Conservation (phyloP, 2,888 invertebrate genomes). For the Pristionchus japonicus region DNA sequence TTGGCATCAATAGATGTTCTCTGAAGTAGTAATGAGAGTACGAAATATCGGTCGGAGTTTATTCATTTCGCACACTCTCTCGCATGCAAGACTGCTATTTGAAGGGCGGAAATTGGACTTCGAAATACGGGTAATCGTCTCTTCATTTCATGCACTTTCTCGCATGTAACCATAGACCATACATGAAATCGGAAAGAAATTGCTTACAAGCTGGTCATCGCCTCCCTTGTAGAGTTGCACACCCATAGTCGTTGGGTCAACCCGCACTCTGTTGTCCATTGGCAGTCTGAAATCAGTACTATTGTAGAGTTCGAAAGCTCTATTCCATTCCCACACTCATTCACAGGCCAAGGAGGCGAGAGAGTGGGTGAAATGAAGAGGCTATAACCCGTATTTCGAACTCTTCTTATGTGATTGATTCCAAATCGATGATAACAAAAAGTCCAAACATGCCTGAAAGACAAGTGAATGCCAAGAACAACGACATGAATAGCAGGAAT, state of each 20-base stretch:
- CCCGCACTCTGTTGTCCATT: neutral
- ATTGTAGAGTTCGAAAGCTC: too few relatives aligned
- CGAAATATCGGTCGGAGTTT: too few relatives aligned
- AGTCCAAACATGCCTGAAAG: neutral
- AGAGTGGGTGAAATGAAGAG: too few relatives aligned
- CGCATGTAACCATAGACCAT: too few relatives aligned
- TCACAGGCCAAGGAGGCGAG: too few relatives aligned
- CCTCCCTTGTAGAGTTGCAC: neutral
- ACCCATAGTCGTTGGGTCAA: neutral
- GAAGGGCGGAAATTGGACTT: too few relatives aligned
- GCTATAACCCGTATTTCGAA: too few relatives aligned
- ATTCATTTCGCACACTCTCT: too few relatives aligned
- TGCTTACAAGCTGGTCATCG: neutral
- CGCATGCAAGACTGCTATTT: too few relatives aligned
- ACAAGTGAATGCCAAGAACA: neutral
- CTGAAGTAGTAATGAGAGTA: neutral
- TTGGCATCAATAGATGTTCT: neutral
- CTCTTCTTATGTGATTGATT: neutral
- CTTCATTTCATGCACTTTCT: too few relatives aligned
- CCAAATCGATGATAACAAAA: neutral
- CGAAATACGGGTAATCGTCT: too few relatives aligned
- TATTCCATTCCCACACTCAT: too few relatives aligned
- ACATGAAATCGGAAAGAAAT: neutral
- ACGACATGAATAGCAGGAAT: neutral
- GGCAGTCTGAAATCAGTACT: neutral